phyloP scores from a whole-genome alignment of 2,888 invertebrate genomes.

The Platycheirus albimanus region DNA sequence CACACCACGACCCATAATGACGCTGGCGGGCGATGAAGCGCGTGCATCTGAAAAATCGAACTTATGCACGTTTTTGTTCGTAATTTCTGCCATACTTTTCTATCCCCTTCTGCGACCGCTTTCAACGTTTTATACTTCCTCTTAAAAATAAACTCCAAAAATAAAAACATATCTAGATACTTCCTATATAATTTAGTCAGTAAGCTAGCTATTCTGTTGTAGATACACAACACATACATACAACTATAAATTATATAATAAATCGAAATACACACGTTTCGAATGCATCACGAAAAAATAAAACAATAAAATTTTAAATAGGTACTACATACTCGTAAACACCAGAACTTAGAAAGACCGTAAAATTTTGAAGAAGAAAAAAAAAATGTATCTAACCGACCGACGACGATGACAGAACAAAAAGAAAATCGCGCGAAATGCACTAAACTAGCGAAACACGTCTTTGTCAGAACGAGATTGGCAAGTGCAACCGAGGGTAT shows the following conservation, averaged over 20 bases:
- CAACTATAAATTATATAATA: conserved; percentile 45
- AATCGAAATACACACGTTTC: conserved; percentile 71
- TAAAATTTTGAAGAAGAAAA: conserved; percentile 47
- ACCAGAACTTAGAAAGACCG: conserved; percentile 27
- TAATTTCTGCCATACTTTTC: conserved; percentile 34
- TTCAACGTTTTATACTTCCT: background rate
- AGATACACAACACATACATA: conserved; percentile 6
- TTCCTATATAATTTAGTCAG: no score
- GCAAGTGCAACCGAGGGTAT: conserved; percentile 40
- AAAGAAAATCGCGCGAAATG: conserved; percentile 20
- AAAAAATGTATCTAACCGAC: conserved; percentile 37
- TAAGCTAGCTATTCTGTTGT: background rate
- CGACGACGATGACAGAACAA: conserved; percentile 40
- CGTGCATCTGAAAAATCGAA: conserved; percentile 59
- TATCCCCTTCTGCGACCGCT: conserved; percentile 8
- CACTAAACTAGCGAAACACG: conserved; percentile 37
- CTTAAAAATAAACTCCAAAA: background rate
- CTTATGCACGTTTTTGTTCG: conserved; percentile 61
- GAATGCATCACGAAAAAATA: conserved; percentile 53
- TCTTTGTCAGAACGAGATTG: conserved; percentile 64
- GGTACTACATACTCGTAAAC: conserved; percentile 8
- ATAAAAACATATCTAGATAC: conserved; percentile 46
- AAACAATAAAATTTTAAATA: conserved; percentile 16
- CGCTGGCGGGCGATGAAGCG: conserved; percentile 42
- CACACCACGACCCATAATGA: background rate